Evolutionary conservation across 2,113 vertebrate species (phyloP).

Genomic region (Hyperoodon ampullatus): DNA sequence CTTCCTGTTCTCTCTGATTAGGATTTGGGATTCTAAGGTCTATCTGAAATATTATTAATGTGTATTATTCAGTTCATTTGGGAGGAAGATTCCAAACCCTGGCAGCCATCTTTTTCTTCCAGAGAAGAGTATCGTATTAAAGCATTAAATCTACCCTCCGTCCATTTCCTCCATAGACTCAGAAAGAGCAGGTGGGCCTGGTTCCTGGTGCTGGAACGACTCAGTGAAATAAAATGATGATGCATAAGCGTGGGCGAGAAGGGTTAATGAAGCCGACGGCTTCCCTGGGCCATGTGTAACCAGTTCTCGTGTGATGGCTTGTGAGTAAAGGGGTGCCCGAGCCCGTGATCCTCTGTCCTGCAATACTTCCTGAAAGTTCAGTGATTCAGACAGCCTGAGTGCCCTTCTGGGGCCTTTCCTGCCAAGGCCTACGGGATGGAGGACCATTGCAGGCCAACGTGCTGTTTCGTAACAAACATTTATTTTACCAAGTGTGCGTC

Average conservation of each 20-base stretch:
- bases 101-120: not conserved
- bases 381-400: not conserved
- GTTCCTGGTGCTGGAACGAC: not conserved
- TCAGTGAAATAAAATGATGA: not conserved
- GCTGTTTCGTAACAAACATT: not conserved
- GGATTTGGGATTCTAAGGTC: not conserved
- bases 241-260: not conserved
- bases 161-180: not conserved
- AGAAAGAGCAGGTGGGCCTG: not conserved
- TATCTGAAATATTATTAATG: not conserved
- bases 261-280: not conserved
- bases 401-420: not conserved
- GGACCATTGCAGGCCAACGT: not conserved
- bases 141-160: not conserved
- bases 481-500: not conserved
- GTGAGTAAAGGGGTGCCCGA: not conserved
- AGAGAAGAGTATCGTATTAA: not conserved
- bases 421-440: not conserved
- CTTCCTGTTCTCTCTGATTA: not conserved
- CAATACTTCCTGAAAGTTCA: not conserved
- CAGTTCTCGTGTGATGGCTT: not conserved
- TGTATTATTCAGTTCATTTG: not conserved
- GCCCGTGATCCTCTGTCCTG: not conserved
- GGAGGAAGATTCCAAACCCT: not conserved
- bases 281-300: not conserved